Evolutionary conservation across 92 coral and sea anemone genomes (phyloP), one percentile per base, ranked within the genome.

Genomic region (Parazoanthus atlanticus): DNA sequence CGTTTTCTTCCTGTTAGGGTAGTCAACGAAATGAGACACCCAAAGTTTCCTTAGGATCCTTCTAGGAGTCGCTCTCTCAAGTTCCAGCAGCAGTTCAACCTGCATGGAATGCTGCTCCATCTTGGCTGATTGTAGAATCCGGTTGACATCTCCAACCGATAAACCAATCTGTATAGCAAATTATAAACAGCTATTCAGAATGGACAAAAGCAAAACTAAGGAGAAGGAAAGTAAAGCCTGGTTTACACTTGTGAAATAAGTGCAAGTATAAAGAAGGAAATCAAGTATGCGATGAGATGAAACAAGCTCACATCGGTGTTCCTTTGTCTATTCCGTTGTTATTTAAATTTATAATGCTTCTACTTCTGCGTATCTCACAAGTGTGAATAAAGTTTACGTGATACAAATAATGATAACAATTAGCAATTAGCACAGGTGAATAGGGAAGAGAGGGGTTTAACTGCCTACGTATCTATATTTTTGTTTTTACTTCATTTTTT

Each of bases 101-200:
- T 95, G 98, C 98, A 95, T 95, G 21, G 94, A 91, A 81, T 95
- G 96, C 58, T 95, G 98, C 36, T 95, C 98, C 98, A 95, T 95
- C 80, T 93, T 95, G 33, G 98, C 98, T 5, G 98, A 92, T 72
- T 93, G 98, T 41, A 95, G 91, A 83, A 95, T 95, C 47, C 98
- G 92, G 72, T 95, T 95, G 28, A 95, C 96, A 89, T 95, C 98
- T 30, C 98, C 98, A 79, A 95, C 98, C 3, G 98, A 95, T 26
- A 95, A 86, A 90, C 98, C 98, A 78, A 95, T 95, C 93, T 93
- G 89, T 73, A 30, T 17, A 4, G 32, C 1, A 81, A 84, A 52
- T 11, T 47, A 2, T n/a, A 21, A 25, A n/a, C 5, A 26, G 3
- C 43, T 33, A 7, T 43, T 23, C 29, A 2, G 15, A 23, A 40